Evolutionary conservation across 2,797 vertebrate species (phyloP), one percentile per base, ranked within the genome.

Genomic region (Xenentodon cancila): DNA sequence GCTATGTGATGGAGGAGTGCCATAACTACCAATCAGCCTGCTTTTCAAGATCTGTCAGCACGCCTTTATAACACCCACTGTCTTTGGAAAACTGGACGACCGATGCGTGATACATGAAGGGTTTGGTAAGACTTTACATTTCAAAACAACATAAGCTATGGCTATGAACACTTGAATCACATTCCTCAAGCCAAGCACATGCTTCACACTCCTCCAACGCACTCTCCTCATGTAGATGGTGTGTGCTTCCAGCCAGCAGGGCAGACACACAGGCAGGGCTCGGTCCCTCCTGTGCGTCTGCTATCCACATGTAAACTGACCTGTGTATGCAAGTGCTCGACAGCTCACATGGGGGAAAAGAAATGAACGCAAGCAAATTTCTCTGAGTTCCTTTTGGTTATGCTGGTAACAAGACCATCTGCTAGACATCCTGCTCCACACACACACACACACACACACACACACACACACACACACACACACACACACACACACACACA

Each of bases 351-450:
- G 81, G 88, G 93, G 92, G 93, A 93, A 86, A 82, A 91, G 92
- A 92, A 94, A 95, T 93, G 84, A 95, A 93, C 89, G 78, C 88
- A 84, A 87, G 94, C 92, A 90, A 85, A 93, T 94, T 94, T 95
- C 89, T 93, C 91, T 67, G 90, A 69, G 0, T 84, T 93, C 93
- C 92, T 95, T 95, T 94, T 93, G 87, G 79, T 94, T 93, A 95
- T 92, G 91, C 92, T 92, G 92, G 93, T 85, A 92, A 92, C 75
- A 76, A 89, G 64, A 62, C 95, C 95, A 96, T 95, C 96, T 96
- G 96, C 91, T 93, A 88, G 81, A 84, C 27, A 91, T 84, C 32
- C 80, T 90, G 83, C 86, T 91, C 86, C 86, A 89, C 79, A 68
- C 57, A 50, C 68, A 59, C 16, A 45, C 48, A 68, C n/a, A n/a